phyloP scores from a whole-genome alignment of 2,797 vertebrate species.

The Psittacula derbiana region DNA sequence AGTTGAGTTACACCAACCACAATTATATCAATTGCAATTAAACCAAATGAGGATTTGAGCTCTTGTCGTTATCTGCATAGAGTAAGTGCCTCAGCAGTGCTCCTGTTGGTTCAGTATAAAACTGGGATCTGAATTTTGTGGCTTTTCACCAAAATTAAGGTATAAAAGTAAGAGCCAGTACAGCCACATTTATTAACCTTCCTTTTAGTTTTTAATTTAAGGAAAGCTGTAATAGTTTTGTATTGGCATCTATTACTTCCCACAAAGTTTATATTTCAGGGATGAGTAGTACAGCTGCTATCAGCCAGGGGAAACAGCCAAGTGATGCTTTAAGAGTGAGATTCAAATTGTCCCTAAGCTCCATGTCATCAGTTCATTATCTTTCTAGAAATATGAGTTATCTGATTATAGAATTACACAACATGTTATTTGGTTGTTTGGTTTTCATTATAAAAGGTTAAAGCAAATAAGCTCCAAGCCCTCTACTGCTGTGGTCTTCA shows the following conservation, averaged over 20 bases:
- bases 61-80: not conserved
- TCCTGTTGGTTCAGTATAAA: not conserved
- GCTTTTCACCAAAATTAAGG: not conserved
- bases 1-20: not conserved
- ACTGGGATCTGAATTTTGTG: not conserved
- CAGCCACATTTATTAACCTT: not conserved
- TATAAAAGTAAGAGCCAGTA: not conserved
- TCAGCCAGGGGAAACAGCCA: not conserved
- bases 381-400: not conserved
- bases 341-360: not conserved
- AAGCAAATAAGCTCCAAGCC: not conserved
- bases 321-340: not conserved
- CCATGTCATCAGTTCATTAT: not conserved
- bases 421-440: not conserved
- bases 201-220: not conserved
- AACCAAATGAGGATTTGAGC: not conserved
- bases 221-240: not conserved
- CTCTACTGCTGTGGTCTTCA: not conserved
- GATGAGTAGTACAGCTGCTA: not conserved
- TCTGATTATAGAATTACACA: not conserved
- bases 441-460: not conserved
- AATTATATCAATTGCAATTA: not conserved
- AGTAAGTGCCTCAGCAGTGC: not conserved
- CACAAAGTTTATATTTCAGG: not conserved
- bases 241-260: not conserved